Conservation (phyloP, 2,888 invertebrate species). For the Athrips mouffetella region DNA sequence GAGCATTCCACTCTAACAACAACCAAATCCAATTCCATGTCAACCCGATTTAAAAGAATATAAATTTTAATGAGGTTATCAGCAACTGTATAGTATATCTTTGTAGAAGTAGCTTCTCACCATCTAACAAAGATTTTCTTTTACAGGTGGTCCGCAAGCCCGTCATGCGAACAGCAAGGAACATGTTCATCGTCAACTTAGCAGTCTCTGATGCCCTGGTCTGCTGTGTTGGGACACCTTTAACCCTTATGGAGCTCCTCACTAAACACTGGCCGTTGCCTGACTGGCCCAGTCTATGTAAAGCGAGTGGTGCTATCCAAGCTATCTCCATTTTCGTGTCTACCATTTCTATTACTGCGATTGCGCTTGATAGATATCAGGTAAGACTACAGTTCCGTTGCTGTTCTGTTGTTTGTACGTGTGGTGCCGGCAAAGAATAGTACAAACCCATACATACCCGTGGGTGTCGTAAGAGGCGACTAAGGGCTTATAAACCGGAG, state of each 20-base stretch:
- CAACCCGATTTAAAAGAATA: too few relatives aligned
- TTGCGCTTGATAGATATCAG: constrained; percentile 91
- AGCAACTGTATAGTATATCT: too few relatives aligned
- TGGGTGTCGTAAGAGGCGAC: too few relatives aligned
- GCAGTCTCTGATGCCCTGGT: constrained; percentile 12
- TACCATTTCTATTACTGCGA: constrained; percentile 82
- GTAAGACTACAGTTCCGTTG: constrained; percentile 79
- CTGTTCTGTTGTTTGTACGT: constrained; percentile 71
- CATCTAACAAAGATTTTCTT: too few relatives aligned
- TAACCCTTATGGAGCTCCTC: constrained; percentile 91
- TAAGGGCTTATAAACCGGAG: too few relatives aligned
- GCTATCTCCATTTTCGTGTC: constrained; percentile 96
- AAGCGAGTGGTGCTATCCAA: constrained; percentile 90
- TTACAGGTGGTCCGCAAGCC: constrained; percentile 88
- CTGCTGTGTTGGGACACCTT: constrained; percentile 92
- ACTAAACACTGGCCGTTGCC: constrained; percentile 93
- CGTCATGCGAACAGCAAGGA: constrained; percentile 93
- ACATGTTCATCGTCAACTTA: constrained; percentile 87
- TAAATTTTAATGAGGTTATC: too few relatives aligned
- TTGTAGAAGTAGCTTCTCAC: too few relatives aligned
- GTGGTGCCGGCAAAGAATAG: not conserved
- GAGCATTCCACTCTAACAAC: too few relatives aligned
- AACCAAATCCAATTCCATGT: too few relatives aligned
- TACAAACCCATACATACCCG: constrained; percentile 40
- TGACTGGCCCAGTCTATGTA: constrained; percentile 86